Evolutionary conservation across 2,113 vertebrate genomes (phyloP), one percentile per base, ranked within the genome.

Genomic region (Dissostichus mawsoni): DNA sequence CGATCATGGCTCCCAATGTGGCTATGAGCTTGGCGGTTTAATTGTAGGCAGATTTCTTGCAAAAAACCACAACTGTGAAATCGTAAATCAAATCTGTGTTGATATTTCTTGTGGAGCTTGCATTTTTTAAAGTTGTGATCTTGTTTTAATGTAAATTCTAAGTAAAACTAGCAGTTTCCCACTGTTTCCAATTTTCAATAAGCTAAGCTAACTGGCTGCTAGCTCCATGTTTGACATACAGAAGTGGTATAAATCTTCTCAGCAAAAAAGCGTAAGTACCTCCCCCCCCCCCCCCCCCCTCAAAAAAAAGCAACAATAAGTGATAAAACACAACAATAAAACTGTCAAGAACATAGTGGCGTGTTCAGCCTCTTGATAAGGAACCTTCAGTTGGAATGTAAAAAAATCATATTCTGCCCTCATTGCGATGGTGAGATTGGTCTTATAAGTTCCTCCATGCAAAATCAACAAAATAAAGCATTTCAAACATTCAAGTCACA

Each of bases 351-450:
- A 63, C 12, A 23, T 36, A 1, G 61, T 80, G 29, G 11, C 2
- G 3, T 17, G 33, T 74, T 41, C 20, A 51, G 11, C 29, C 44
- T 10, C 55, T 23, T 20, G 12, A 61, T 55, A 61, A 53, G 13
- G 67, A 69, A 57, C 25, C 8, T 33, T n/a, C 45, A 44, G n/a
- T 17, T 57, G 51, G 29, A 81, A 29, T 69, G 57, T 61, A 55
- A 55, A 63, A 59, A 29, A 62, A 69, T n/a, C 0, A 12, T 50
- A n/a, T 4, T 52, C 33, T 66, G 18, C 48, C 11, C 33, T 56
- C 8, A 10, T 5, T 9, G 25, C n/a, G 12, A 51, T 16, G 48
- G 59, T 53, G 17, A 36, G 18, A 57, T 58, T 51, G 29, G n/a
- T 65, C 5, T 56, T 3, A n/a, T 17, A 11, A 61, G 74, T 67